phyloP scores from a whole-genome alignment of 2,797 vertebrate genomes.

The Rhinogobio ventralis region DNA sequence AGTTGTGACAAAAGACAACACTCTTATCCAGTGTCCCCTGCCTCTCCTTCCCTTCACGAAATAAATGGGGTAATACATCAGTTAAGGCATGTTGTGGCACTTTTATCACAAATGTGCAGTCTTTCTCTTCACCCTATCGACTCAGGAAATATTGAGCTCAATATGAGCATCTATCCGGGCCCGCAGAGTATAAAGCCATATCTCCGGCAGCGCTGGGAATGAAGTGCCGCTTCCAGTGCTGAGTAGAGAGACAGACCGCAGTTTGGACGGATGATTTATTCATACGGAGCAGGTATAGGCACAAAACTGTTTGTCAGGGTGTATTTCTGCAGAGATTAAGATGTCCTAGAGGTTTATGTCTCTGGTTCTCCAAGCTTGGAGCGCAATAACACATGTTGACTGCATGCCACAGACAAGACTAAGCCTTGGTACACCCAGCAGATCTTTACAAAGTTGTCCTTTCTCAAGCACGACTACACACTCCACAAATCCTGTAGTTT shows the following conservation, averaged over 20 bases:
- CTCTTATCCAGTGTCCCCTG: constrained; percentile 44
- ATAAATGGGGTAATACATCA: constrained; percentile 53
- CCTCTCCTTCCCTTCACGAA: constrained; percentile 42
- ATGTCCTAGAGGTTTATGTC: constrained; percentile 66
- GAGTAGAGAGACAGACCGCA: constrained; percentile 16
- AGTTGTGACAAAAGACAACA: constrained; percentile 38
- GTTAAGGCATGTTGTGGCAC: constrained; percentile 39
- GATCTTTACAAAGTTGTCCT: constrained; percentile 44
- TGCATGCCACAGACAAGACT: constrained; percentile 29
- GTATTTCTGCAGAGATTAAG: constrained; percentile 74
- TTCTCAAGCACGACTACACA: not conserved
- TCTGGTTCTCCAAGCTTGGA: constrained; percentile 41
- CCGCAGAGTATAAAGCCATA: constrained; percentile 47
- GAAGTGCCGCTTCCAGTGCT: constrained; percentile 33
- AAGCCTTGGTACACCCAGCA: constrained; percentile 14
- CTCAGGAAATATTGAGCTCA: constrained; percentile 19
- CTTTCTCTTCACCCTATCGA: constrained; percentile 43
- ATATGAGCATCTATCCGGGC: constrained; percentile 10
- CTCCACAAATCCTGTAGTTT: constrained; percentile 36
- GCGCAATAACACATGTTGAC: constrained; percentile 38
- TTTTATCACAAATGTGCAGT: constrained; percentile 48
- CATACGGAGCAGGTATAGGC: constrained; percentile 69
- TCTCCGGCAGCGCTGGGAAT: constrained; percentile 48
- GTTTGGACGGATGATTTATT: constrained; percentile 64
- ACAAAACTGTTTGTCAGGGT: constrained; percentile 57